Evolutionary conservation across 2,888 invertebrate genomes (phyloP), one percentile per base, ranked within the genome.

Genomic region (Lacanobia wlatinum): DNA sequence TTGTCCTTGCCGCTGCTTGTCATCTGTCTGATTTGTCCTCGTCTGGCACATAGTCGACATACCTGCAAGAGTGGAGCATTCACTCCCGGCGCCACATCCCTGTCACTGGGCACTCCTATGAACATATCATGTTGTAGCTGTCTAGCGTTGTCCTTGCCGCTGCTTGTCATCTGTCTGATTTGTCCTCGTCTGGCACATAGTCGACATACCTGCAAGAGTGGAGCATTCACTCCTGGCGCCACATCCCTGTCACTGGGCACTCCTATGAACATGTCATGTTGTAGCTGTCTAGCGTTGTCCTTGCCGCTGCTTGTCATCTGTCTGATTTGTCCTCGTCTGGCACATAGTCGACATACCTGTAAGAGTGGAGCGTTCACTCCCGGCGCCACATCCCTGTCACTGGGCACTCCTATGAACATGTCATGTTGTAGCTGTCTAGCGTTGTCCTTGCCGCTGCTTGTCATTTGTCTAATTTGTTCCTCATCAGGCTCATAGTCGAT

Each of bases 151-250:
- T 72, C 53, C 48, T 76, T 62, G 34, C 86, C 82, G 16, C 83
- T 73, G 3, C 62, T 65, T 0, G 91, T 93, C 82, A 94, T 93
- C 84, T 90, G 90, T 1, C 92, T 87, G 67, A 95, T 94, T 76
- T 85, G 88, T 0, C 94, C 73, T 93, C 92, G 66, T 96, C 95
- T 0, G 91, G 93, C 93, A 62, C 43, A 10, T 94, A 85, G 28
- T 93, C 94, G 77, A 93, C 9, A 1, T 58, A 95, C 95, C 92
- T 93, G 92, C 55, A 95, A 81, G 0, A 95, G 74, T 0, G 92
- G 92, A 0, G 94, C 93, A 48, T 95, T 93, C 59, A 95, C 91
- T 0, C 95, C 96, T 0, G 96, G 95, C 6, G 95, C 95, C 1
- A 94, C 93, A 63, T 95, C 94, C 2, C 95, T 80, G 60, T 93